phyloP scores from a whole-genome alignment of 2,797 vertebrate species.

The Hybognathus amarus region DNA sequence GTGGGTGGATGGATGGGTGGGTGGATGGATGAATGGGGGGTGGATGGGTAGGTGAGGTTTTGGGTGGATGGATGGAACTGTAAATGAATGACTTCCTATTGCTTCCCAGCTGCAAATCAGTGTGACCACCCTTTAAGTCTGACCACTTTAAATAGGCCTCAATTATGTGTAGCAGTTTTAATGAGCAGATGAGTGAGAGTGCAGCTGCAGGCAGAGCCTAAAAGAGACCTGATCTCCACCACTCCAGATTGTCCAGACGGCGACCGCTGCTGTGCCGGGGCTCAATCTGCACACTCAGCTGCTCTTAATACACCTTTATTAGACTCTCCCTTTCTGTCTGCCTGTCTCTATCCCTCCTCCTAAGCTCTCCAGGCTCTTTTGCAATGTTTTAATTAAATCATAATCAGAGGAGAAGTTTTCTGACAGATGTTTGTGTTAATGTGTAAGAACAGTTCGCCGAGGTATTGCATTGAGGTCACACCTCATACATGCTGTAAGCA shows the following conservation, averaged over 20 bases:
- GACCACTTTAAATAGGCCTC: constrained; percentile 34
- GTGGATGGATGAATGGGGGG: no score
- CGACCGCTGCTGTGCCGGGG: constrained; percentile 34
- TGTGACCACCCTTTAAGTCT: constrained; percentile 52
- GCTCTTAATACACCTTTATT: constrained; percentile 25
- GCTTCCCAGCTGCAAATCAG: constrained; percentile 7
- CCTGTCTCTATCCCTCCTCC: constrained; percentile 37
- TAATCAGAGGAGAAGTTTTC: constrained; percentile 22
- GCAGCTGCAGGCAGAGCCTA: constrained; percentile 30
- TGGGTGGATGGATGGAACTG: not conserved
- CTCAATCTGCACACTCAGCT: constrained; percentile 38
- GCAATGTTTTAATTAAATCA: constrained; percentile 56
- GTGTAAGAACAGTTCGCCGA: constrained; percentile 61
- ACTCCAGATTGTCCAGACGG: constrained; percentile 28
- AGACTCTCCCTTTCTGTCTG: constrained; percentile 11
- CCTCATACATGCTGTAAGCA: constrained; percentile 49
- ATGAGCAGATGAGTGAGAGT: constrained; percentile 71
- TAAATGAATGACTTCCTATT: constrained; percentile 11
- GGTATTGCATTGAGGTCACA: constrained; percentile 65
- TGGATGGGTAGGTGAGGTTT: no score
- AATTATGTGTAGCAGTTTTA: constrained; percentile 57
- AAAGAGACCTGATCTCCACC: constrained; percentile 25
- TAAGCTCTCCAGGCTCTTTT: constrained; percentile 62
- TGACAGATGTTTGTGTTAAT: constrained; percentile 70
- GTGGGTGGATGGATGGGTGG: no score